A percentile compares a stretch with the other conserved stretches of the same genome.
Evolutionary conservation across 2,113 vertebrate genomes (phyloP).

Genomic region (Mionectes macconnelli): DNA sequence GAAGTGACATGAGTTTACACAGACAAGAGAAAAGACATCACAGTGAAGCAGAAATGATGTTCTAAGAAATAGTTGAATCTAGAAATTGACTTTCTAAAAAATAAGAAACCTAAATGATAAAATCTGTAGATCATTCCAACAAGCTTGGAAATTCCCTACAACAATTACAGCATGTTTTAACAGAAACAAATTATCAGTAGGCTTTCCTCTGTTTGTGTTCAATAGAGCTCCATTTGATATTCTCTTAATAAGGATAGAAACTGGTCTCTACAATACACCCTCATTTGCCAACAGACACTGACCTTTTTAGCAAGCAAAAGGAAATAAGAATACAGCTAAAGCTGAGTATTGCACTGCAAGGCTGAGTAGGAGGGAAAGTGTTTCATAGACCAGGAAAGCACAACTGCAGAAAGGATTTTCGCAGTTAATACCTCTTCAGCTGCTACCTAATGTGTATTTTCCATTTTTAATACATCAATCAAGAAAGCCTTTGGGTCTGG

Average conservation of each 20-base stretch:
- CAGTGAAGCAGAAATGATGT: neutral
- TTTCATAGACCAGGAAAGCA: neutral
- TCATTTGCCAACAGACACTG: neutral
- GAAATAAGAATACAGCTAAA: neutral
- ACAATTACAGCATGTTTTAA: neutral
- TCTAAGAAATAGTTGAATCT: neutral
- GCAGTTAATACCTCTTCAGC: neutral
- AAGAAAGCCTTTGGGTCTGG: neutral
- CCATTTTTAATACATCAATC: neutral
- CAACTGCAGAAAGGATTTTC: neutral
- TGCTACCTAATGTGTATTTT: neutral
- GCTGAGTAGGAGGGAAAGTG: neutral
- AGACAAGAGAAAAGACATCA: accelerated
- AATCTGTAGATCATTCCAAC: neutral
- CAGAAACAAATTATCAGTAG: neutral
- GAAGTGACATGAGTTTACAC: neutral
- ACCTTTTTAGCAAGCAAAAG: neutral
- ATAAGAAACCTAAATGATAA: neutral
- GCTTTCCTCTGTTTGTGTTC: neutral
- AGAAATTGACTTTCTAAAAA: neutral
- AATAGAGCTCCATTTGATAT: neutral
- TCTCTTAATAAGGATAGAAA: neutral
- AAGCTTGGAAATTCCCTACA: neutral
- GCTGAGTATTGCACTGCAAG: neutral
- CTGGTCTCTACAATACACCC: neutral